These are phyloP conservation scores for Myotis vivesi DNA, from an alignment of 2,797 vertebrate species.

Conservation along the genomic window DNA sequence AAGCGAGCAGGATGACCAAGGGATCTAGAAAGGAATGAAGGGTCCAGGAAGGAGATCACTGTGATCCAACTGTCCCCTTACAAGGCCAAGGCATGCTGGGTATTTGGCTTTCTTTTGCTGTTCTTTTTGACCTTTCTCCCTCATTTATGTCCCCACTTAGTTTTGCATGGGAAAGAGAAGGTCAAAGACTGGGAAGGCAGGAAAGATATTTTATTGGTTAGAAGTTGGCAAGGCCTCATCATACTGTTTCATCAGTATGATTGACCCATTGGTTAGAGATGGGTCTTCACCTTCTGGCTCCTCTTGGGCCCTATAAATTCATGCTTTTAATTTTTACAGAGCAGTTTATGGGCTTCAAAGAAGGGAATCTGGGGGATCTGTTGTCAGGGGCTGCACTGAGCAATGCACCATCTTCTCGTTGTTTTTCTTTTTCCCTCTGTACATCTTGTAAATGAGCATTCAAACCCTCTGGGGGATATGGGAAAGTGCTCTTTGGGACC, in stretches of 20 bases:
- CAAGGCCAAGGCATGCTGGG: background rate
- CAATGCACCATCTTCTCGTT: slow-evolving; percentile 58
- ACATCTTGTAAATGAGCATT: slow-evolving; percentile 62
- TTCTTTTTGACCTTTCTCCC: background rate
- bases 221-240: slow-evolving; percentile 60
- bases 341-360: slow-evolving; percentile 62
- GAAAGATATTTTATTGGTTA: slow-evolving; percentile 68
- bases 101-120: slow-evolving; percentile 27
- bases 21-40: background rate
- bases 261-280: slow-evolving; percentile 4
- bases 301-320: slow-evolving; percentile 62
- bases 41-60: background rate
- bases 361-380: background rate
- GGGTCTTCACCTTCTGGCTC: slow-evolving; percentile 40
- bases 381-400: slow-evolving; percentile 67
- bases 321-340: slow-evolving; percentile 74
- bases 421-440: slow-evolving; percentile 48
- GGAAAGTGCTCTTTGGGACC: background rate
- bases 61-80: background rate
- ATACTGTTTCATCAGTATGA: slow-evolving; percentile 63
- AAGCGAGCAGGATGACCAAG: background rate
- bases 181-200: slow-evolving; percentile 52
- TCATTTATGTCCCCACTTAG: slow-evolving; percentile 23
- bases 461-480: background rate
- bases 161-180: slow-evolving; percentile 59